Evolutionary conservation across 2,888 invertebrate species (phyloP), one percentile per base, ranked within the genome.

Genomic region (Ectemnius continuus): DNA sequence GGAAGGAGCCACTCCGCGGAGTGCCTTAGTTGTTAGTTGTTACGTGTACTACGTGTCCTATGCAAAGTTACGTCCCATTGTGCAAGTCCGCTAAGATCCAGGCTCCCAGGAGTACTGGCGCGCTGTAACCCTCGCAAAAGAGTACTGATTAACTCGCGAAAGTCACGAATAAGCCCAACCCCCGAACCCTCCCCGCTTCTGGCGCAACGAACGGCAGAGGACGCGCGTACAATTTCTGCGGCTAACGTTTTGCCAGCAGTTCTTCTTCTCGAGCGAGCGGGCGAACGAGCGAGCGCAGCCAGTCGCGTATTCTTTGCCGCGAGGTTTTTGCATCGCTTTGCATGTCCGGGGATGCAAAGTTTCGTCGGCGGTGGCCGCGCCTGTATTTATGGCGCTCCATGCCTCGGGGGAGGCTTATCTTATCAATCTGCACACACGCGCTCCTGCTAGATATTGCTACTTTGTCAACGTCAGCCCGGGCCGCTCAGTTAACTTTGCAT

Each of bases 1-100:
- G 46, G 46, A 46, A n/a, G 45, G 18, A 46, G 61, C 82, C 83
- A 86, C 84, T 85, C 83, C 80, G 80, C 78, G 80, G 81, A 87
- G 83, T 86, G 83, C 87, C 90, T 89, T 88, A 90, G 90, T 89
- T 89, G 90, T 89, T 89, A 88, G 89, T 89, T 88, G 88, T 89
- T 89, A 86, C 85, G 84, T 87, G 82, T 85, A 85, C 84, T 85
- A 85, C 84, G 86, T 84, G 84, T 84, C 84, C 85, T 83, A 83
- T 84, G 84, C 86, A 84, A 89, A 89, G 85, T 89, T 89, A 88
- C 85, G 84, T 85, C 84, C 84, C 87, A 88, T 88, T 89, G 88
- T 88, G 82, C 84, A 73, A 83, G 76, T 82, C 83, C 81, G 78
- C 81, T 79, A 84, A 84, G 84, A 84, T 83, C 79, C 83, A 83